Evolutionary conservation across 2,113 vertebrate species (phyloP).

Genomic region (Mormyrus lacerda): DNA sequence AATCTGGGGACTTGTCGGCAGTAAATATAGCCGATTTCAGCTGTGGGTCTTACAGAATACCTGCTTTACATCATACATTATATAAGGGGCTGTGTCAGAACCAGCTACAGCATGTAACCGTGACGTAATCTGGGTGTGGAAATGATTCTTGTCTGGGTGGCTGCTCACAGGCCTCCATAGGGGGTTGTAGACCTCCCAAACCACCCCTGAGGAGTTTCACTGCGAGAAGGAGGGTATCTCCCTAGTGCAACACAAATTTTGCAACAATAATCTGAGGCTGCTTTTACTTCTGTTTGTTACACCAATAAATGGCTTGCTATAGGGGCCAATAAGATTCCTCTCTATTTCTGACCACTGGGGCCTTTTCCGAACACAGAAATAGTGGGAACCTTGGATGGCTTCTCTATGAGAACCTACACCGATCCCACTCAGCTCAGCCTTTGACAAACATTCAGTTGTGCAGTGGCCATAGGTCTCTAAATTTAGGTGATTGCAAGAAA

Average conservation of each 20-base stretch:
- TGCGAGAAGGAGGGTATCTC: not conserved
- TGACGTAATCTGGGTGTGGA: constrained; percentile 1
- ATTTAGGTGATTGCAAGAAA: not conserved
- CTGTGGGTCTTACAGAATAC: not conserved
- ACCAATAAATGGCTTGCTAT: not conserved
- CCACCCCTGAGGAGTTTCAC: not conserved
- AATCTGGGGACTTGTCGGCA: not conserved
- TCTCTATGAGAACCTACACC: not conserved
- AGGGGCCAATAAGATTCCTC: not conserved
- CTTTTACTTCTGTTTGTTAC: not conserved
- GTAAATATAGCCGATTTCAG: not conserved
- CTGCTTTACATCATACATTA: not conserved
- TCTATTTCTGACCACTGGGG: not conserved
- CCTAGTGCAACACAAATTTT: not conserved
- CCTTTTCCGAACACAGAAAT: not conserved
- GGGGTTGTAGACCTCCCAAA: not conserved
- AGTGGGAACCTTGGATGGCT: not conserved
- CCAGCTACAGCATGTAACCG: not conserved
- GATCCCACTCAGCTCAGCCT: not conserved
- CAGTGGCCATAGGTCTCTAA: not conserved
- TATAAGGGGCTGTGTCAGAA: not conserved
- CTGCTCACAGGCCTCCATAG: not conserved
- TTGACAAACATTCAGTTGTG: not conserved
- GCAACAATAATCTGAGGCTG: not conserved
- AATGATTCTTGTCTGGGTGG: not conserved